phyloP scores from a whole-genome alignment of 2,797 vertebrate species.

The Nannoperca obscura region DNA sequence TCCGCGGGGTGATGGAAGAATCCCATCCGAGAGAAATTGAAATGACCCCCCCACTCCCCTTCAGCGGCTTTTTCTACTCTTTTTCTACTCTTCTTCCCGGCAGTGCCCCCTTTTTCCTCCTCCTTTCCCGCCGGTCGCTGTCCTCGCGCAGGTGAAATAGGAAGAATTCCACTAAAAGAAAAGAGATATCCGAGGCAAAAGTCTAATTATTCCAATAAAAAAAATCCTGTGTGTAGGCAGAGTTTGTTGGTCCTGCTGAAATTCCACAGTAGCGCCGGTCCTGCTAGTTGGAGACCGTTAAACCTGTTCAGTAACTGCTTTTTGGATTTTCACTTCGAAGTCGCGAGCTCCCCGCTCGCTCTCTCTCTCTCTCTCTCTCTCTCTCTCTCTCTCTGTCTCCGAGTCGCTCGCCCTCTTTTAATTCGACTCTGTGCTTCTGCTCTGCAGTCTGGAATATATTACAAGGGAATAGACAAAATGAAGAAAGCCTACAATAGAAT shows the following conservation, averaged over 20 bases:
- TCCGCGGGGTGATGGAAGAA: constrained; percentile 56
- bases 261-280: constrained; percentile 14
- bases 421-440: constrained; percentile 45
- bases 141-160: constrained; percentile 53
- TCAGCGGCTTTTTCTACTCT: constrained; percentile 2
- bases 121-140: constrained; percentile 27
- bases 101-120: constrained; percentile 17
- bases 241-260: constrained; percentile 24
- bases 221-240: background rate
- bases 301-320: constrained; percentile 14
- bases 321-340: constrained; percentile 46
- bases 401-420: constrained; percentile 39
- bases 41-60: constrained; percentile 2
- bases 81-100: background rate
- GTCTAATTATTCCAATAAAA: constrained; percentile 33
- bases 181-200: constrained; percentile 52
- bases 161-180: constrained; percentile 59
- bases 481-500: background rate
- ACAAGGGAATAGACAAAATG: background rate
- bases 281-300: background rate
- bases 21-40: constrained; percentile 60
- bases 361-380: background rate
- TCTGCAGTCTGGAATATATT: constrained; percentile 38
- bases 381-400: constrained; percentile 16
- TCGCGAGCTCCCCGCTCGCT: background rate